Base-by-base conservation (phyloP, 2,113 vertebrate species). In the Cathartes aura region DNA sequence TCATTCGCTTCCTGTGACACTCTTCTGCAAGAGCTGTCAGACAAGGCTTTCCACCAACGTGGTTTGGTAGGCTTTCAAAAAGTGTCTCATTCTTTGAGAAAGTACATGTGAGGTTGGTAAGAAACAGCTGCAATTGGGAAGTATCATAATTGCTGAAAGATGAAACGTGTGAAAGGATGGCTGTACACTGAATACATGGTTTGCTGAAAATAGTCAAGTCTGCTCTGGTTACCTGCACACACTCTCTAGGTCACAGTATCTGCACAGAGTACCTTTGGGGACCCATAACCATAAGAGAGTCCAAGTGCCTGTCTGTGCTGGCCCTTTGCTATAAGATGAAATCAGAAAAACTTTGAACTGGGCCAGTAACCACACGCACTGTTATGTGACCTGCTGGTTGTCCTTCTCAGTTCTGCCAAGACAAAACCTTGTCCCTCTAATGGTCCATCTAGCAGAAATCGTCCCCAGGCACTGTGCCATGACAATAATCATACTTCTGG, bases 11-110 rank as follows among this genome's bases (percentile, higher is more conserved):
- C 58, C 70, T 63, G 32, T 45, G 56, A 75, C 71, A 70, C 36
- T 82, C 29, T 43, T 88, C 92, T 38, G 85, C 67, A 86, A 89
- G 74, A 80, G 62, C 45, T 92, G 75, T 90, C 88, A 93, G 79
- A 67, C 82, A 55, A 76, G 45, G 50, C 47, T 92, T 93, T 90
- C 66, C 32, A 70, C 32, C n/a, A 59, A 4, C 0, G 0, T 53
- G 36, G 17, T 66, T 87, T 68, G 23, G 62, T 89, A 71, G 38
- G 15, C 68, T 76, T 92, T 76, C 81, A 90, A 63, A 76, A 82
- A 59, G 18, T 36, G 36, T 40, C 53, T 94, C 68, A 47, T 60
- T 30, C 58, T 72, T 68, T 87, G 70, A 71, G 78, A 88, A 85
- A 90, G 21, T 32, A 94, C 32, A 38, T 55, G 19, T 66, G 68